Conservation (phyloP, 2,888 invertebrate species). For the Dorcus hopei region DNA sequence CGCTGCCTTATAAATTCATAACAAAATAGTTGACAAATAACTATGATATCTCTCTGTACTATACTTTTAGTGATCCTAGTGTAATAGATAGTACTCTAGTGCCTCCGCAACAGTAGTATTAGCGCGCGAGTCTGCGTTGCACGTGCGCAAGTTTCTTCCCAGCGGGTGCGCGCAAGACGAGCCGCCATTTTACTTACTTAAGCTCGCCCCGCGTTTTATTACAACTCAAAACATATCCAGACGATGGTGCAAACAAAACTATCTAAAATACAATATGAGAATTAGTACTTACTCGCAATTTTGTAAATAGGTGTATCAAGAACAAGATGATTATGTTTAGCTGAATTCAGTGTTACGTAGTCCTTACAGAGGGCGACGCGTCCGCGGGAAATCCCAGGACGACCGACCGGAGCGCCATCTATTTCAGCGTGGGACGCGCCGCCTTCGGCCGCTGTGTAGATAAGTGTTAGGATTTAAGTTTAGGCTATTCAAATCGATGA, state of each 20-base stretch:
- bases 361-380: conserved; percentile 18
- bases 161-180: conserved; percentile 17
- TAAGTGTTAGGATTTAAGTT: conserved; percentile 25
- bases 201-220: conserved; percentile 37
- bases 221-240: conserved; percentile 49
- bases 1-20: conserved; percentile 47
- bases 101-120: conserved; percentile 48
- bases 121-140: conserved; percentile 27
- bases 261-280: conserved; percentile 35
- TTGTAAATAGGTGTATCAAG: conserved; percentile 26
- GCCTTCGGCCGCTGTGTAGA: conserved; percentile 28
- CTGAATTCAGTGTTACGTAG: conserved; percentile 29
- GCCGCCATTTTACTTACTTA: conserved; percentile 36
- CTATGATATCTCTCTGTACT: conserved; percentile 23
- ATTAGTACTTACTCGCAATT: conserved; percentile 38
- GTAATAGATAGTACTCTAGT: conserved; percentile 47
- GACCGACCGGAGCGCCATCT: conserved; percentile 17
- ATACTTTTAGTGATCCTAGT: conserved; percentile 36
- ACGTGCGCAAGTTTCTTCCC: conserved; percentile 5
- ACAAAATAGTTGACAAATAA: conserved; percentile 39
- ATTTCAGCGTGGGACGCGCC: conserved; percentile 18
- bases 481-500: conserved; percentile 21
- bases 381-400: background rate
- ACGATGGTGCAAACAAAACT: conserved; percentile 46
- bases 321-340: conserved; percentile 28